A percentile compares a stretch with the other conserved stretches of the same genome.
phyloP scores from a whole-genome alignment of 2,888 invertebrate species.

The Ganaspis brasiliensis region DNA sequence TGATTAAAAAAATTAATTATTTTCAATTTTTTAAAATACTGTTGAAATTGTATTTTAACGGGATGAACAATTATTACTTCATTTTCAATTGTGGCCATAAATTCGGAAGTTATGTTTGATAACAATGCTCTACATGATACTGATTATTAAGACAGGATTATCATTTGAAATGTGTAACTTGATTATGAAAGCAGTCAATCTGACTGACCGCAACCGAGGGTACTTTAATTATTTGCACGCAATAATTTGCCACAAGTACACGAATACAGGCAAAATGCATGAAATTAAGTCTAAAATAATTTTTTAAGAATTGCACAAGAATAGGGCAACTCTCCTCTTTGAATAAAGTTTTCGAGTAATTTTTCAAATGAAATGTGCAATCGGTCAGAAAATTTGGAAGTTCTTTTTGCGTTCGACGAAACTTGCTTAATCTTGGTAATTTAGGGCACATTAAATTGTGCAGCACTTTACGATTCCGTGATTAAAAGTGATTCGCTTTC shows the following conservation, averaged over 20 bases:
- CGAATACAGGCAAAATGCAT: no score
- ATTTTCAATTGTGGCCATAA: not conserved
- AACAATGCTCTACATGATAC: not conserved
- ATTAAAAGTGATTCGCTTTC: constrained; percentile 23
- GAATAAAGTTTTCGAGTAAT: not conserved
- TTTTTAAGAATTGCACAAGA: no score
- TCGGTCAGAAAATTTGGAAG: constrained; percentile 8
- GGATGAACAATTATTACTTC: constrained; percentile 4
- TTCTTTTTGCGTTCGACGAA: not conserved
- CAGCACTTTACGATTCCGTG: constrained; percentile 17
- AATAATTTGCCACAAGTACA: constrained; percentile 21
- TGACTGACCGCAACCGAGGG: constrained; percentile 19
- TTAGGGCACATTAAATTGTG: constrained; percentile 12
- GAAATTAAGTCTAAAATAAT: no score
- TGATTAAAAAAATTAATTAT: no score
- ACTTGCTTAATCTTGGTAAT: constrained; percentile 5
- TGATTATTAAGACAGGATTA: constrained; percentile 21
- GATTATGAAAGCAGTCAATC: constrained; percentile 24
- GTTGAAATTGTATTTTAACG: no score
- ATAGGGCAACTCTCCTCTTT: no score
- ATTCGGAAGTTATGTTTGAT: not conserved
- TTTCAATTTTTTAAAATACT: no score
- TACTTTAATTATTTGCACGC: constrained; percentile 36
- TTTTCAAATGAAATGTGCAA: not conserved
- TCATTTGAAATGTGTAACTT: constrained; percentile 11